Evolutionary conservation across 2,113 vertebrate species (phyloP).

Genomic region (Myotis brandtii): DNA sequence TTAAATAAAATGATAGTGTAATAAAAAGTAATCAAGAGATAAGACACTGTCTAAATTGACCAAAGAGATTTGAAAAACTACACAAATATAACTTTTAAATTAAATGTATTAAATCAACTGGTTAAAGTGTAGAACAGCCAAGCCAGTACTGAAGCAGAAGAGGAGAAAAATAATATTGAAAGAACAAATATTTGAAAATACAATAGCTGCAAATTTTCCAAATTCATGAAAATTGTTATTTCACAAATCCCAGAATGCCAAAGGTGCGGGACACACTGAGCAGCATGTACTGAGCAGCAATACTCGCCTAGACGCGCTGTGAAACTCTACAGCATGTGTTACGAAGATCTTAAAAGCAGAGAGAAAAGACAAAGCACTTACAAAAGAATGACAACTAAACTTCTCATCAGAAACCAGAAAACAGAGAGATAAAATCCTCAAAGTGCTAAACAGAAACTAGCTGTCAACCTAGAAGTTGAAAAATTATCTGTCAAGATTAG

Average conservation of each 20-base stretch:
- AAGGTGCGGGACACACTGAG: background rate
- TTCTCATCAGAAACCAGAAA: background rate
- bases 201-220: background rate
- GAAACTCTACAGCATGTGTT: background rate
- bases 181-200: background rate
- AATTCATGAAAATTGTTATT: background rate
- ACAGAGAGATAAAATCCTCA: background rate
- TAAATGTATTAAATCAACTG: background rate
- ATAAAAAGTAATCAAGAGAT: background rate
- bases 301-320: background rate
- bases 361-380: background rate
- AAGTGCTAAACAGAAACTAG: background rate
- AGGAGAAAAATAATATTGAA: background rate
- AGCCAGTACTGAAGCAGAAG: background rate
- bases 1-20: background rate
- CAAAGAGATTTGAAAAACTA: background rate
- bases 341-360: background rate
- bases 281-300: background rate
- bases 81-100: background rate
- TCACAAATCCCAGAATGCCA: background rate
- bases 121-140: background rate
- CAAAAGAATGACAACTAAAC: background rate
- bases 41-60: background rate
- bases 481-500: background rate
- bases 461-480: background rate